Conservation (phyloP, 1,140 invertebrate genomes). For the Gyrodactylus bullatarudis region DNA sequence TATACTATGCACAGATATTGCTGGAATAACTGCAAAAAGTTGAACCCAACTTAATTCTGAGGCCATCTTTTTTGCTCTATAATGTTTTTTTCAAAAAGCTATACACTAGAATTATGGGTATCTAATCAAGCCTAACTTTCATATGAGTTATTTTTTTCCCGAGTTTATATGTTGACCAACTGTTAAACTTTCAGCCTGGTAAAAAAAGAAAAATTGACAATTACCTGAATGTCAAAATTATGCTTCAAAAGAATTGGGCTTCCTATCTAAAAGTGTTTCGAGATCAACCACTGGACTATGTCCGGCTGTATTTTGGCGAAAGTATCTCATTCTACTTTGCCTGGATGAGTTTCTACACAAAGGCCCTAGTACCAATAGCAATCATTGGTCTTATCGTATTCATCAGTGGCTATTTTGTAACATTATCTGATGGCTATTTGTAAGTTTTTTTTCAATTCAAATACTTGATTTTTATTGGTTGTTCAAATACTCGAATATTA, state of each 20-base stretch:
- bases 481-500: neutral
- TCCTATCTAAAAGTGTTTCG: neutral
- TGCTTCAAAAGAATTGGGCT: neutral
- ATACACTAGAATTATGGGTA: too few species aligned
- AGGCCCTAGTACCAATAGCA: neutral
- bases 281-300: neutral
- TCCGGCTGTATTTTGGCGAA: conserved; percentile 18
- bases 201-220: neutral
- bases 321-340: conserved; percentile 23
- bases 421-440: neutral
- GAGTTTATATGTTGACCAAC: too few species aligned
- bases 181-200: too few species aligned
- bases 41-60: too few species aligned
- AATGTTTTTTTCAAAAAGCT: too few species aligned
- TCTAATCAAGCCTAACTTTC: too few species aligned
- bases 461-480: neutral
- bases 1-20: too few species aligned
- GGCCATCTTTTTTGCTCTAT: too few species aligned
- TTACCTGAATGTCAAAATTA: neutral
- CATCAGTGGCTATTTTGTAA: conserved; percentile 1
- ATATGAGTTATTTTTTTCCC: too few species aligned
- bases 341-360: conserved; percentile 12
- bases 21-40: too few species aligned
- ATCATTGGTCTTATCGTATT: conserved; percentile 2
- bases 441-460: neutral